These are phyloP conservation scores for Drosophila dunni DNA, from an alignment of 1,140 invertebrate genomes.

Conservation along the genomic window DNA sequence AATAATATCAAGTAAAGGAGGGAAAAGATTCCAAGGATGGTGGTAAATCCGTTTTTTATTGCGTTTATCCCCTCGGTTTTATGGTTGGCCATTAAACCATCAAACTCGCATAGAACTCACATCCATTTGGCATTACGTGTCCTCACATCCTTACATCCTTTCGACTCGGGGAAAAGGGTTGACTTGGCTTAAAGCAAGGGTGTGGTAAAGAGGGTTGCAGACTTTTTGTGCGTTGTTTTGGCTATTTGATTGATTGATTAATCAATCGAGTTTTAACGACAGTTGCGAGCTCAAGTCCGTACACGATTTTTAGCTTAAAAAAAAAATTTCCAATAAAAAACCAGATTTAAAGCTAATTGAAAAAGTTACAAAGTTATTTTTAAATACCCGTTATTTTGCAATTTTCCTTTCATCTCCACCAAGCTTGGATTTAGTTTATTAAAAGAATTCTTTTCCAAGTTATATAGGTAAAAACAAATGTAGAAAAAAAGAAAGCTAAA, in stretches of 20 bases:
- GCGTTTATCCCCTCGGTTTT: slow-evolving; percentile 59
- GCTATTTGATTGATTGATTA: slow-evolving; percentile 37
- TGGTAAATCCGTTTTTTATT: slow-evolving; percentile 59
- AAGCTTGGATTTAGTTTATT: too few species aligned
- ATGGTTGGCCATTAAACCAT: slow-evolving; percentile 61
- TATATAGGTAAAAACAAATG: too few species aligned
- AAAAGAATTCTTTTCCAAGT: too few species aligned
- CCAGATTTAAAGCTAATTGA: background rate
- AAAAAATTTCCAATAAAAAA: background rate
- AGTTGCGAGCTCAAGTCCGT: background rate
- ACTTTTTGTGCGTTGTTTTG: slow-evolving; percentile 12
- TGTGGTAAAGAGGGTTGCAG: slow-evolving; percentile 2
- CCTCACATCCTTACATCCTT: background rate
- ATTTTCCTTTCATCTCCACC: background rate
- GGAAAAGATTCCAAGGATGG: background rate
- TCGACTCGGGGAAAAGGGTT: slow-evolving; percentile 20
- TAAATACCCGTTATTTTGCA: background rate
- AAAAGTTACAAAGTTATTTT: background rate
- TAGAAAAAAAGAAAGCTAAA: background rate
- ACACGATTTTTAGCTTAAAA: background rate
- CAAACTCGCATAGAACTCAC: slow-evolving; percentile 58
- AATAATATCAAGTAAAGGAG: background rate
- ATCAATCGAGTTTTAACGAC: slow-evolving; percentile 34
- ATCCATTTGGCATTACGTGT: slow-evolving; percentile 44
- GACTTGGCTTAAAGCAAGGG: background rate